Evolutionary conservation across 1,140 invertebrate genomes (phyloP).

Genomic region (Scaptomyza hsui): DNA sequence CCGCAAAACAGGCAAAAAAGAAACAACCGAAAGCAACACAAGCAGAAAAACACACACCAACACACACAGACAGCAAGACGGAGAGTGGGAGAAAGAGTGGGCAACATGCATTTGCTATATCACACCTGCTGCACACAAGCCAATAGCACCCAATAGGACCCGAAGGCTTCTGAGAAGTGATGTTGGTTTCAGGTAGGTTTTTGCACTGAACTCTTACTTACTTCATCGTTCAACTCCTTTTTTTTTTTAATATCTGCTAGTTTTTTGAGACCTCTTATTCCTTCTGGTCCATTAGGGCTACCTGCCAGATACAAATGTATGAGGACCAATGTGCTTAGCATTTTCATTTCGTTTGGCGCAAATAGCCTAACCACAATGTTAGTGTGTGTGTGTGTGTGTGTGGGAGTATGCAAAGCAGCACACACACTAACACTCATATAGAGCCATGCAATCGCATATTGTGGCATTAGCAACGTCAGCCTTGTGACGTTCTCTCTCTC

Average conservation of each 20-base stretch:
- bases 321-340: conserved; percentile 76
- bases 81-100: conserved; percentile 2
- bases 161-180: conserved; percentile 1
- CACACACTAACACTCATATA: conserved; percentile 1
- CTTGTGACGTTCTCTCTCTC: conserved; percentile 13
- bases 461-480: conserved; percentile 68
- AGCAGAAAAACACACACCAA: conserved; percentile 2
- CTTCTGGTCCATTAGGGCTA: background rate
- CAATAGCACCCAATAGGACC: conserved; percentile 2
- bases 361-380: conserved; percentile 78
- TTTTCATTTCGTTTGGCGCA: conserved; percentile 78
- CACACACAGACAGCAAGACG: conserved; percentile 11
- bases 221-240: no score
- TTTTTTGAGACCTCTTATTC: background rate
- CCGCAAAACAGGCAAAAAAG: conserved; percentile 59
- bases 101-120: conserved; percentile 55
- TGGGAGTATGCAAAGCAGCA: conserved; percentile 49
- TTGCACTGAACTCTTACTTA: background rate
- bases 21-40: background rate
- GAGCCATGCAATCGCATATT: conserved; percentile 23
- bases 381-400: conserved; percentile 2
- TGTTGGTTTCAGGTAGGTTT: background rate
- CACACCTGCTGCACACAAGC: conserved; percentile 67
- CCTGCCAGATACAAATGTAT: conserved; percentile 30
- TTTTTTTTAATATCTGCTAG: no score